phyloP scores from a whole-genome alignment of 2,113 vertebrate genomes.

The Calyptommatus sinebrachiatus region DNA sequence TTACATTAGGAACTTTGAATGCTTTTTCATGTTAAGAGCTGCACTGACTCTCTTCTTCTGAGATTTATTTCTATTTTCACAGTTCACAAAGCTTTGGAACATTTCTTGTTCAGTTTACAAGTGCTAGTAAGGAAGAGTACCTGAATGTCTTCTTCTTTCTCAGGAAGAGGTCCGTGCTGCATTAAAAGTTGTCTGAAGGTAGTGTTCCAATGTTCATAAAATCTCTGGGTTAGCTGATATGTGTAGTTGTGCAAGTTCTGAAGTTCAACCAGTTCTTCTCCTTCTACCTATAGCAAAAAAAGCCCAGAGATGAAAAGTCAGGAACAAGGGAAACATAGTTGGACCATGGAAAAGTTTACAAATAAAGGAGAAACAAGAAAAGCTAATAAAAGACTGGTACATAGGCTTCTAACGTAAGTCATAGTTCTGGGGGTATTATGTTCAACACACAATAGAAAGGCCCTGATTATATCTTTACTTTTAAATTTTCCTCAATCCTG shows the following conservation, averaged over 20 bases:
- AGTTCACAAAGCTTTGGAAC: background rate
- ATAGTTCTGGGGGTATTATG: no score
- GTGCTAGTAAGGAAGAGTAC: constrained; percentile 51
- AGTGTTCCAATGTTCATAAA: constrained; percentile 73
- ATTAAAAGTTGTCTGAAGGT: constrained; percentile 74
- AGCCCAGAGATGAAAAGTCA: background rate
- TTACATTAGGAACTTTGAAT: no score
- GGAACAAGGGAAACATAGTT: background rate
- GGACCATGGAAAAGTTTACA: background rate
- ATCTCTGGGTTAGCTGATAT: constrained; percentile 81
- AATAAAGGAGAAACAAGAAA: background rate
- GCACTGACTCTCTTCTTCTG: no score
- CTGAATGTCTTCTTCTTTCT: constrained; percentile 85
- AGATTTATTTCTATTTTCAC: background rate
- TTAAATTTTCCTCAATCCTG: no score
- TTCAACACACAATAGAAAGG: background rate
- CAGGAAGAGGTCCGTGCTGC: constrained; percentile 78
- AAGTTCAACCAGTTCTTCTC: constrained; percentile 77
- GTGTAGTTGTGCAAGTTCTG: constrained; percentile 82
- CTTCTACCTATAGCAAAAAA: constrained; percentile 69
- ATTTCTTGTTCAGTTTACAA: background rate
- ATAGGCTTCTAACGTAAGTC: background rate
- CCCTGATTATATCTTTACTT: background rate
- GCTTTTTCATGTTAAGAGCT: no score
- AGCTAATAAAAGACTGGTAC: background rate